Base-by-base conservation (phyloP, 2,888 invertebrate species). In the Antitype chi region DNA sequence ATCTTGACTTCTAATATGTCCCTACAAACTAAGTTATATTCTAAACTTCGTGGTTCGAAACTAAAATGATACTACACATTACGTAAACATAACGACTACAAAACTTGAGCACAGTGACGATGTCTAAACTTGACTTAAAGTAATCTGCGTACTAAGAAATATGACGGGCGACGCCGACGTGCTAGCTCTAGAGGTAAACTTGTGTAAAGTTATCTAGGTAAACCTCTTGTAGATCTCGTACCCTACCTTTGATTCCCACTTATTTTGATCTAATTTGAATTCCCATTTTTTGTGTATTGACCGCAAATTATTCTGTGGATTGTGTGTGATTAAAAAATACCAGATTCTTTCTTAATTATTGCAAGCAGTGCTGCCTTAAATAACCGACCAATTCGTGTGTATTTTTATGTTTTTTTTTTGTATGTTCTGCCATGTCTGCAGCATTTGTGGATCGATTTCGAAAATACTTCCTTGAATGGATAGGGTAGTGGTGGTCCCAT, bases 51-150 rank as follows among this genome's bases (percentile, higher is more conserved):
- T 23, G 15, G 9, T 28, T 68, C 20, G 7, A 28, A 68, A 64
- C 57, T 79, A 43, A 60, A 70, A 63, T 70, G 38, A 66, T 76
- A 66, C 15, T 32, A 52, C 13, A 43, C 66, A 71, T 78, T 78
- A 82, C 3, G 32, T 52, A 71, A 63, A 82, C 80, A 70, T 59
- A 63, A 57, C 25, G 17, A 57, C 66, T 25, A 9, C 43, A 32
- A 71, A 78, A 82, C 71, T 82, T 57, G 20, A 43, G 9, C 43
- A 13, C 17, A 47, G 55, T 47, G 53, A 63, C 43, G 57, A 60
- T 23, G 63, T 57, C 57, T 57, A 49, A 80, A 82, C 78, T 78
- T 67, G n/a, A 62, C 57, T 82, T 68, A 71, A 59, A 67, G 80
- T 62, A 81, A 78, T 78, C 67, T 67, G 66, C 8, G 7, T 66